Conservation (phyloP, 1,140 invertebrate genomes). For the Drosophila lowei region DNA sequence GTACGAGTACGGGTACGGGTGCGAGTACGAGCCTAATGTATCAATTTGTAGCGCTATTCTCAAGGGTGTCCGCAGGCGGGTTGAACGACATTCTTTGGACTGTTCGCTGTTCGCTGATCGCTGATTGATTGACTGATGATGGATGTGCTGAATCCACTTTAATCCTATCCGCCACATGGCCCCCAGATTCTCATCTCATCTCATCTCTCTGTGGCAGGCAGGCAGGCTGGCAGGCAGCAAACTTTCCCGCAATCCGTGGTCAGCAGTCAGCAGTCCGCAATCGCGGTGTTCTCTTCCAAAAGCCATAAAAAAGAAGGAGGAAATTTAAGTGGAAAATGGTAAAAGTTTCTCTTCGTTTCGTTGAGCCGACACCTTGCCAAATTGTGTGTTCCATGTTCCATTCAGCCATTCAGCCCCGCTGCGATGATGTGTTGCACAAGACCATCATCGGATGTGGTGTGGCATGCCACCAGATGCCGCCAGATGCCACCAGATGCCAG, state of each 20-base stretch:
- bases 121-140: background rate
- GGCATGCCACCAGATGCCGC: conserved; percentile 10
- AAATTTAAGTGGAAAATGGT: conserved; percentile 27
- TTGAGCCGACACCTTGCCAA: conserved; percentile 74
- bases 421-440: conserved; percentile 24
- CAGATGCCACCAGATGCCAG: conserved; percentile 22
- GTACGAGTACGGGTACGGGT: conserved; percentile 12
- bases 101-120: background rate
- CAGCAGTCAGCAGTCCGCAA: no score
- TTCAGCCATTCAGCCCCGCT: background rate
- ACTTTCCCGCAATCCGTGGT: no score
- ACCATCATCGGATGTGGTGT: conserved; percentile 52
- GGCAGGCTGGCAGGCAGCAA: no score
- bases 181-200: conserved; percentile 38
- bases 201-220: conserved; percentile 7
- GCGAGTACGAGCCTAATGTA: conserved; percentile 49
- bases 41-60: conserved; percentile 65
- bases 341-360: conserved; percentile 55
- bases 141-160: conserved; percentile 9
- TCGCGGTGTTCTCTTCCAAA: no score
- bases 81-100: conserved; percentile 51
- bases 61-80: conserved; percentile 53
- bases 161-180: conserved; percentile 32
- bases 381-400: conserved; percentile 43
- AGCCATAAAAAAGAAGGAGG: conserved; percentile 3